These are phyloP conservation scores for Benthosema pterotum DNA, from an alignment of 2,797 vertebrate species.

Conservation along the genomic window DNA sequence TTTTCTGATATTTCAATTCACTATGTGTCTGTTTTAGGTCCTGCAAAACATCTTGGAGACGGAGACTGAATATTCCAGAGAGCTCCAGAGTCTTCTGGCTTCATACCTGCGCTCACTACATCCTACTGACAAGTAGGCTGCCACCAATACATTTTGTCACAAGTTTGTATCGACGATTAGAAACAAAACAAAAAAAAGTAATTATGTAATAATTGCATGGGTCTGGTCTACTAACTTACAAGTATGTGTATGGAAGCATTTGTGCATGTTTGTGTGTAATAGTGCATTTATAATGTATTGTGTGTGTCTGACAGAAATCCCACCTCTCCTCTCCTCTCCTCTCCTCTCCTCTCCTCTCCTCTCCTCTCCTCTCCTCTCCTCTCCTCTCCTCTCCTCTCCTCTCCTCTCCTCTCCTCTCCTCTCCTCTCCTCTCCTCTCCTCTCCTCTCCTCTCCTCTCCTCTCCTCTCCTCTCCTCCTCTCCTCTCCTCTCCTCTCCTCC, in stretches of 20 bases:
- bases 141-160: no score
- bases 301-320: no score
- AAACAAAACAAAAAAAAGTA: no score
- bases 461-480: background rate
- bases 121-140: conserved; percentile 81
- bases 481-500: conserved; percentile 18
- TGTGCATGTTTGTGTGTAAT: background rate
- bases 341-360: background rate
- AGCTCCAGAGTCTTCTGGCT: conserved; percentile 92
- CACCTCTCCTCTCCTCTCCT: conserved; percentile 11
- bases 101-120: conserved; percentile 91
- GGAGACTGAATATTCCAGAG: conserved; percentile 93
- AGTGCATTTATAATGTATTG: no score
- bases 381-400: background rate
- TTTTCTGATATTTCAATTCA: no score
- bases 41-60: conserved; percentile 98
- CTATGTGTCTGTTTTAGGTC: conserved; percentile 77
- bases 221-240: conserved; percentile 74
- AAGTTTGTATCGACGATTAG: no score
- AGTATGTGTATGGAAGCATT: background rate
- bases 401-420: conserved; percentile 13
- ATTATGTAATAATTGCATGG: conserved; percentile 30
- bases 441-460: conserved; percentile 16
- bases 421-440: background rate
- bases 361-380: conserved; percentile 16